Conservation (phyloP, 2,113 vertebrate genomes). For the Todiramphus saurophagus region DNA sequence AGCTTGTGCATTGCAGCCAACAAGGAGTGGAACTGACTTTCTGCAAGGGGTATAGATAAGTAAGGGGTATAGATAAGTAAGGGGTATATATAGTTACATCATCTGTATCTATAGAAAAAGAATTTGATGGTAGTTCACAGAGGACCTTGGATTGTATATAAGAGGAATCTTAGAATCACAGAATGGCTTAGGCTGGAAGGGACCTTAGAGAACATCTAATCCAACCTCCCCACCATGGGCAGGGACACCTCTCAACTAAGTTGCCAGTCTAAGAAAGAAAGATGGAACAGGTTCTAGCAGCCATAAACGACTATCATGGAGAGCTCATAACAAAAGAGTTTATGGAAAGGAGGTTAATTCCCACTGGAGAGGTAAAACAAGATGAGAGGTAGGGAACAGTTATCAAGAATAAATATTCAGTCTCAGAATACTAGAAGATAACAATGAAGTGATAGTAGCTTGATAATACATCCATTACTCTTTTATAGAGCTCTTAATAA, state of each 20-base stretch:
- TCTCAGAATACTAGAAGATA: background rate
- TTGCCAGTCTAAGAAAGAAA: background rate
- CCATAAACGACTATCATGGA: background rate
- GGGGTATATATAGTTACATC: background rate
- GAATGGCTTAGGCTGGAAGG: too few species aligned
- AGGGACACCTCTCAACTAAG: too few species aligned
- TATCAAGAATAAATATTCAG: background rate
- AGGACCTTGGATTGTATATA: background rate
- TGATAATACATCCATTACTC: background rate
- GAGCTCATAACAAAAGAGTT: background rate
- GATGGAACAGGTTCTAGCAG: background rate
- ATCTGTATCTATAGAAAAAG: background rate
- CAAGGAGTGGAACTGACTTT: background rate
- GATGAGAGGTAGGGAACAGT: background rate
- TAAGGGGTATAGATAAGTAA: background rate
- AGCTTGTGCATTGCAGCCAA: background rate
- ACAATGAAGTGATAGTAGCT: background rate
- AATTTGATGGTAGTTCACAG: background rate
- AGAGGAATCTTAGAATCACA: background rate
- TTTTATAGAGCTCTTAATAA: background rate
- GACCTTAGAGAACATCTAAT: too few species aligned
- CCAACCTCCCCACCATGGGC: too few species aligned
- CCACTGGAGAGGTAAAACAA: background rate
- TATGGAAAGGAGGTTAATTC: background rate
- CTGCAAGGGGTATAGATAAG: background rate